Evolutionary conservation across 2,888 invertebrate genomes (phyloP).

Genomic region (Caenorhabditis wallacei): DNA sequence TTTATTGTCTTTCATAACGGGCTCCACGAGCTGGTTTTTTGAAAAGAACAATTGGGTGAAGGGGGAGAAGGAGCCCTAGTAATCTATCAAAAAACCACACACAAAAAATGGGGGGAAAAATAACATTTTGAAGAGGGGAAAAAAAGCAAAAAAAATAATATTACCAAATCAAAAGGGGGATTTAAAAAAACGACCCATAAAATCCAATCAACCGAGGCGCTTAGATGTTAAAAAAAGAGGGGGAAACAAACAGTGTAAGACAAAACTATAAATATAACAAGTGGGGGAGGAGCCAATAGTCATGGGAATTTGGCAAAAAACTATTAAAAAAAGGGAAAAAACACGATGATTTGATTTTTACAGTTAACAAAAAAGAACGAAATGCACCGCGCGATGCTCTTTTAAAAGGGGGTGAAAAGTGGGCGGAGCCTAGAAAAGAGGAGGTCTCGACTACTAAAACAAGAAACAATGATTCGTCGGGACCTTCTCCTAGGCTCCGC

Average conservation of each 20-base stretch:
- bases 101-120: background rate
- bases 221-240: conserved; percentile 10
- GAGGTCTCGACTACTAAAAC: conserved; percentile 39
- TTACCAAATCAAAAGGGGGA: conserved; percentile 42
- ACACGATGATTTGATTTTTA: conserved; percentile 44
- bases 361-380: conserved; percentile 31
- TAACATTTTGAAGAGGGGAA: conserved; percentile 4
- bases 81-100: background rate
- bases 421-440: background rate
- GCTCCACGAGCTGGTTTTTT: background rate
- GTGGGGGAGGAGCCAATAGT: conserved; percentile 2
- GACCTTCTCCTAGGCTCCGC: background rate
- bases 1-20: conserved; percentile 29
- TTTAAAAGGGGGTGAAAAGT: background rate
- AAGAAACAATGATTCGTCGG: conserved; percentile 38
- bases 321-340: conserved; percentile 29
- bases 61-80: conserved; percentile 3
- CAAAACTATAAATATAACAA: conserved; percentile 56
- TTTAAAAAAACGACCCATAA: conserved; percentile 48
- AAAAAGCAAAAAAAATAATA: conserved; percentile 38
- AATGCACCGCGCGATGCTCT: conserved; percentile 34
- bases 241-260: background rate
- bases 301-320: conserved; percentile 26
- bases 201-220: conserved; percentile 63
- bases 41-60: conserved; percentile 12